These are phyloP conservation scores for Moxostoma hubbsi DNA, from an alignment of 2,797 vertebrate genomes.

Conservation along the genomic window DNA sequence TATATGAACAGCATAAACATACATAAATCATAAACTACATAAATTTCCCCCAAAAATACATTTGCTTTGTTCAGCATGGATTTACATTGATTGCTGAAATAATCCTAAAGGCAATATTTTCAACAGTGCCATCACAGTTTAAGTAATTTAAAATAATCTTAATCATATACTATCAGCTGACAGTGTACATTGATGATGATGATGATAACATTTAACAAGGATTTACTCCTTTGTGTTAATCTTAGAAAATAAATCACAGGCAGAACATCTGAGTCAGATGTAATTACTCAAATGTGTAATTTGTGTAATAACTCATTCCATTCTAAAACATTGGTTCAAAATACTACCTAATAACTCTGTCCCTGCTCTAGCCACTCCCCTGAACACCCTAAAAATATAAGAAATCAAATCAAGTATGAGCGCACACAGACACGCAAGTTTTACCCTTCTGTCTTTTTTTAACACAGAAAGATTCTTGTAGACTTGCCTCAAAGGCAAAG, in stretches of 20 bases:
- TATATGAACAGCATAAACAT: background rate
- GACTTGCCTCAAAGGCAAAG: constrained; percentile 62
- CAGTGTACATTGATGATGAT: constrained; percentile 21
- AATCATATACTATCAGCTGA: background rate
- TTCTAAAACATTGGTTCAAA: constrained; percentile 47
- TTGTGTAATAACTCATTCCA: constrained; percentile 24
- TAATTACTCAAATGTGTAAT: constrained; percentile 52
- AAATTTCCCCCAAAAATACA: background rate
- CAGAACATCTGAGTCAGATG: constrained; percentile 53
- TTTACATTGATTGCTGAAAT: background rate
- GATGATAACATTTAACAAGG: constrained; percentile 53
- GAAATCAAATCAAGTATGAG: constrained; percentile 19
- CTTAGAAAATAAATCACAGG: background rate
- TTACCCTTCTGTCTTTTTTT: constrained; percentile 16
- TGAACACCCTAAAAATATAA: constrained; percentile 29
- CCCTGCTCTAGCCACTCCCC: constrained; percentile 10
- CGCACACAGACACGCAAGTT: constrained; percentile 21
- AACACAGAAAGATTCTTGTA: constrained; percentile 43
- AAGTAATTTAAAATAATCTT: constrained; percentile 15
- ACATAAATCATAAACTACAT: background rate
- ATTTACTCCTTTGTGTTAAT: constrained; percentile 50
- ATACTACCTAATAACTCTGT: constrained; percentile 28
- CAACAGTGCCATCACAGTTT: constrained; percentile 1
- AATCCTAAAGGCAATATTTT: background rate
- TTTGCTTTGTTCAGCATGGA: background rate